Evolutionary conservation across 2,113 vertebrate genomes (phyloP).

Genomic region (Sorex fumeus): DNA sequence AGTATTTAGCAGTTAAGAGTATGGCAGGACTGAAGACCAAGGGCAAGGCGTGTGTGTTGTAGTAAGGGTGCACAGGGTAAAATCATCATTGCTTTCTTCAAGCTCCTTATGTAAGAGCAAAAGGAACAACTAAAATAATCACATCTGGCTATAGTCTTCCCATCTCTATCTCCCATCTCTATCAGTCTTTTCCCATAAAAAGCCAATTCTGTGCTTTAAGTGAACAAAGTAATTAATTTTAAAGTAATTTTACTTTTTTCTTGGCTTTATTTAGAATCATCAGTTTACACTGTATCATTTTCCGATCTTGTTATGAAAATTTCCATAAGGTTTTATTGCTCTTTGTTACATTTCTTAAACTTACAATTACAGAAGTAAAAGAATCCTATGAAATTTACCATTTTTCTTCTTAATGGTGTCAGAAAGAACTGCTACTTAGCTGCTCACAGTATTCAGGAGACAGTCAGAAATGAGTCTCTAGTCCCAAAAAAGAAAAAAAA

Average conservation of each 20-base stretch:
- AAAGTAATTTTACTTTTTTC: constrained; percentile 40
- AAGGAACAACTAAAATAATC: neutral
- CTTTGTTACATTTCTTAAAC: constrained; percentile 25
- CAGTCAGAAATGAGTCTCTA: constrained; percentile 39
- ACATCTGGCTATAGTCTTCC: neutral
- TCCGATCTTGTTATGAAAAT: neutral
- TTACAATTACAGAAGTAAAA: neutral
- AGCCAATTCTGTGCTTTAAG: constrained; percentile 50
- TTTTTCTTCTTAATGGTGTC: constrained; percentile 63
- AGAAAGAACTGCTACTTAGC: constrained; percentile 34
- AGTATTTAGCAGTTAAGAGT: neutral
- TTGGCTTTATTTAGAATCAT: constrained; percentile 12
- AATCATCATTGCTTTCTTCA: too few relatives aligned
- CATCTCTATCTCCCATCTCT: neutral
- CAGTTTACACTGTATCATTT: neutral
- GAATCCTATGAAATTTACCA: constrained; percentile 75
- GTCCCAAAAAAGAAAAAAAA: constrained; percentile 52
- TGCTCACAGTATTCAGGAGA: constrained; percentile 43
- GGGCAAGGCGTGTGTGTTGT: neutral
- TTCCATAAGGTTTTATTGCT: constrained; percentile 33
- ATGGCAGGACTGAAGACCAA: neutral
- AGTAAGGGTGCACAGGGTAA: too few relatives aligned
- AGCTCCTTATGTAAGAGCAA: neutral
- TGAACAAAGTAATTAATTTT: constrained; percentile 23
- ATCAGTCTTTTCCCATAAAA: constrained; percentile 31